A percentile compares a stretch with the other conserved stretches of the same genome.
Conservation (phyloP, 2,113 vertebrate genomes). For the Mionectes macconnelli region DNA sequence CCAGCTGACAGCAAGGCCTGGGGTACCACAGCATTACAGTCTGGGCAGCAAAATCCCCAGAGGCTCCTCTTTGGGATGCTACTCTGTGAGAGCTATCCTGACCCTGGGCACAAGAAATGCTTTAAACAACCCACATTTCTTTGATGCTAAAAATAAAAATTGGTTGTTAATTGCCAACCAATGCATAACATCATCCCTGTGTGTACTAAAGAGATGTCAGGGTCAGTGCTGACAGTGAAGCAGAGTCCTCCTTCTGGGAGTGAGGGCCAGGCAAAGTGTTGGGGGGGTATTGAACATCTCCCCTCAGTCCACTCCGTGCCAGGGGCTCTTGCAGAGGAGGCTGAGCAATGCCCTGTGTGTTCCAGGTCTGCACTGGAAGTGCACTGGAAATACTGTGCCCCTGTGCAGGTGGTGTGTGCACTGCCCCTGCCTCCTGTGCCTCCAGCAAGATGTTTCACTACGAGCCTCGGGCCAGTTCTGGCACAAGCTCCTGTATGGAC, state of each 20-base stretch:
- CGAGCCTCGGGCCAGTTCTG: not conserved
- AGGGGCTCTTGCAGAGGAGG: not conserved
- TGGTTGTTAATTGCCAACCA: not conserved
- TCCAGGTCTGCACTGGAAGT: not conserved
- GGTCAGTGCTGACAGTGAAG: not conserved
- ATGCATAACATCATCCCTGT: not conserved
- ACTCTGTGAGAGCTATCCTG: not conserved
- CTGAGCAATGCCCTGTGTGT: not conserved
- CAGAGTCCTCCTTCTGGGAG: not conserved
- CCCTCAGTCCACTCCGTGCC: not conserved
- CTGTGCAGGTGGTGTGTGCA: not conserved
- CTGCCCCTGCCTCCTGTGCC: rapidly evolving
- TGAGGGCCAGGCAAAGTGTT: rapidly evolving
- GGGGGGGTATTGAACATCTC: rapidly evolving
- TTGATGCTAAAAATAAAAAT: not conserved
- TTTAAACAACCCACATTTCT: not conserved
- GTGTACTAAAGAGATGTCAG: not conserved
- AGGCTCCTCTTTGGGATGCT: not conserved
- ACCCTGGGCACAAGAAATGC: not conserved
- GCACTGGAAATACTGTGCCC: rapidly evolving
- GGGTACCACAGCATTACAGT: too few relatives aligned
- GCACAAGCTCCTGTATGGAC: not conserved
- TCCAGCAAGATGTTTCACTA: not conserved
- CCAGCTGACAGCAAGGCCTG: not conserved
- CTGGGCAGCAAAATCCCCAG: not conserved